Percentiles rank a stretch among this genome's conserved stretches.
phyloP scores from a whole-genome alignment of 2,888 invertebrate genomes.

The Marronus borbonicus region DNA sequence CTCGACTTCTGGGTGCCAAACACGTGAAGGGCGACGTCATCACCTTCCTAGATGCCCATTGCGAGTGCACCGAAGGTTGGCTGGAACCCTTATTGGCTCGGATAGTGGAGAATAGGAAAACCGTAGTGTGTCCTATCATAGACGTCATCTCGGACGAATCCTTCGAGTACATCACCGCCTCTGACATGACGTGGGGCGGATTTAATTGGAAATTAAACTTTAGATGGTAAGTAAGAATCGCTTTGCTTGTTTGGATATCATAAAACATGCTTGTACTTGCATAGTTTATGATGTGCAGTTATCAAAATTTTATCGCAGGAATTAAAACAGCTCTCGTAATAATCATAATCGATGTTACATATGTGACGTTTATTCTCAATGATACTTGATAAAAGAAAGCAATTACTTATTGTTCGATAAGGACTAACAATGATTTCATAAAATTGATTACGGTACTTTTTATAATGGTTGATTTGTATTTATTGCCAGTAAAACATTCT shows the following conservation, averaged over 20 bases:
- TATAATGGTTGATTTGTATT: not conserved
- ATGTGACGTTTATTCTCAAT: too few species aligned
- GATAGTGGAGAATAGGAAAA: conserved; percentile 92
- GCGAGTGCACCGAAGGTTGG: conserved; percentile 99
- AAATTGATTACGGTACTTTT: not conserved
- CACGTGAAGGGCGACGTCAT: conserved; percentile 93
- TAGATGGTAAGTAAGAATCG: conserved; percentile 82
- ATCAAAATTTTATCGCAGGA: too few species aligned
- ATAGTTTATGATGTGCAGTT: too few species aligned
- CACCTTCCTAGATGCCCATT: conserved; percentile 98
- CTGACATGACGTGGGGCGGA: conserved; percentile 99
- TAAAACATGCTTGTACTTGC: too few species aligned
- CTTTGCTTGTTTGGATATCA: too few species aligned
- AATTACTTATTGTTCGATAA: not conserved
- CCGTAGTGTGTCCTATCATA: conserved; percentile 98
- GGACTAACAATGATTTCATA: not conserved
- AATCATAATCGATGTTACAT: too few species aligned
- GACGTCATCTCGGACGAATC: conserved; percentile 99
- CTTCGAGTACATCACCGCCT: conserved; percentile 98
- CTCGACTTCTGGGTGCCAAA: conserved; percentile 93
- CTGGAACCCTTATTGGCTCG: conserved; percentile 93
- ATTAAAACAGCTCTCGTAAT: too few species aligned
- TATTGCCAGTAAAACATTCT: too few species aligned
- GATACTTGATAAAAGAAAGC: too few species aligned
- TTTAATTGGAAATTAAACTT: conserved; percentile 99